Base-by-base conservation (phyloP, 2,113 vertebrate genomes). In the Erythrolamprus reginae region DNA sequence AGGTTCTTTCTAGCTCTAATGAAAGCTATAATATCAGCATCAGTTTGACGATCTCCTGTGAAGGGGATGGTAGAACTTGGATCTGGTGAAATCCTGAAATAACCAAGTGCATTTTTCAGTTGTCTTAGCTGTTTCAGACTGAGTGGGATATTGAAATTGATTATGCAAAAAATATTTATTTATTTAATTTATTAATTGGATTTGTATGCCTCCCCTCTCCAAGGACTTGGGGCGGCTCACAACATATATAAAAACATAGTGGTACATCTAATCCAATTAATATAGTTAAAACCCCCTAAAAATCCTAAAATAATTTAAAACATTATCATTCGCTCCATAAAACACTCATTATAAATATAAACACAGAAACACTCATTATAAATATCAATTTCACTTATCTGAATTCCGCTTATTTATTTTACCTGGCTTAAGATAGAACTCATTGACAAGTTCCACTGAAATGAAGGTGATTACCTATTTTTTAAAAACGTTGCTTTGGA, bases 11-110 rank as follows among this genome's bases (percentile, higher is more conserved):
- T 97, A 91, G 99, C 99, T 94, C 96, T 98, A 93, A 99, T 94
- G 95, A 99, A 99, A 56, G 98, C 99, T 95, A 98, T 92, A 93
- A 99, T 99, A 94, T 99, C 98, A 4, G 97, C 97, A 94, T 99
- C 99, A 0, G 97, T 97, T 95, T 97, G 96, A 65, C 96, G 97
- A 95, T 99, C 98, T 96, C 99, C 99, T 28, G 98, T 99, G 94
- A 98, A 96, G 2, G 97, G 97, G 91, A 99, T 90, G 70, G 98
- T 96, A 7, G 96, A 94, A 5, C 92, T 92, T 61, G 95, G 89
- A 88, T 85, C 92, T 58, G 92, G 91, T 21, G 96, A 88, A 47
- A 52, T 84, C 88, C 98, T 99, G 96, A 90, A 97, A 98, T 42
- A 95, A 94, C 33, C 91, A 95, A 91, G 48, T 52, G 26, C 13